These are phyloP conservation scores for Thaleichthys pacificus DNA, from an alignment of 2,797 vertebrate species.

Conservation along the genomic window DNA sequence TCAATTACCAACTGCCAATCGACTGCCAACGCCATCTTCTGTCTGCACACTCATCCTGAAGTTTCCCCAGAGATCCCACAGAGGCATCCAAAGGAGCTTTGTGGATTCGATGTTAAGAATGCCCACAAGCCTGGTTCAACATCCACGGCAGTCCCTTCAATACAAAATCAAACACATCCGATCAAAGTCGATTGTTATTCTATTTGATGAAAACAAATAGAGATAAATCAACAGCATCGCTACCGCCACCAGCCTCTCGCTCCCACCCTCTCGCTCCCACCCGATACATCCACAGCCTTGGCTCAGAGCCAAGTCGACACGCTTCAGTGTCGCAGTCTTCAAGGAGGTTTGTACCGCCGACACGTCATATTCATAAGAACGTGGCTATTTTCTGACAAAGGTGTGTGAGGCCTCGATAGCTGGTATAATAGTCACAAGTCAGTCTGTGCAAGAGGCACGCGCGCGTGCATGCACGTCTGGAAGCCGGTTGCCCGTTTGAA, in stretches of 20 bases:
- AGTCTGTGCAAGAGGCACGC: background rate
- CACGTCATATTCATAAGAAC: slow-evolving; percentile 52
- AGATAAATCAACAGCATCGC: no score
- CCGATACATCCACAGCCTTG: background rate
- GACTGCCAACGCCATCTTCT: slow-evolving; percentile 3
- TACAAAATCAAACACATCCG: no score
- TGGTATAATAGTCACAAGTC: background rate
- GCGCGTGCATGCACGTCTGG: background rate
- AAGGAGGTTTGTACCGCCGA: slow-evolving; percentile 25
- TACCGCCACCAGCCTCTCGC: no score
- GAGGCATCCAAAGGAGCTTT: no score
- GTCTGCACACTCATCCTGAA: no score
- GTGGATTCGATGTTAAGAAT: no score
- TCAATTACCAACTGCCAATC: background rate
- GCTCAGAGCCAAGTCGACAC: background rate
- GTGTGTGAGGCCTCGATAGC: background rate
- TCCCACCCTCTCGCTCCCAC: no score
- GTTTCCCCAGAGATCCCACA: no score
- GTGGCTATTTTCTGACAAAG: slow-evolving; percentile 36
- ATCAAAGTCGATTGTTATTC: no score
- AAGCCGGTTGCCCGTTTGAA: slow-evolving; percentile 23
- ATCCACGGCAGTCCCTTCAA: no score
- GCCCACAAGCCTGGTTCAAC: no score
- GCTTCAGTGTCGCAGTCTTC: slow-evolving; percentile 8
- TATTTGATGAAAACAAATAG: no score